Evolutionary conservation across 64 coral and sea anemone species (phyloP), one percentile per base, ranked within the genome.

Genomic region (Dendrophyllia cribrosa): DNA sequence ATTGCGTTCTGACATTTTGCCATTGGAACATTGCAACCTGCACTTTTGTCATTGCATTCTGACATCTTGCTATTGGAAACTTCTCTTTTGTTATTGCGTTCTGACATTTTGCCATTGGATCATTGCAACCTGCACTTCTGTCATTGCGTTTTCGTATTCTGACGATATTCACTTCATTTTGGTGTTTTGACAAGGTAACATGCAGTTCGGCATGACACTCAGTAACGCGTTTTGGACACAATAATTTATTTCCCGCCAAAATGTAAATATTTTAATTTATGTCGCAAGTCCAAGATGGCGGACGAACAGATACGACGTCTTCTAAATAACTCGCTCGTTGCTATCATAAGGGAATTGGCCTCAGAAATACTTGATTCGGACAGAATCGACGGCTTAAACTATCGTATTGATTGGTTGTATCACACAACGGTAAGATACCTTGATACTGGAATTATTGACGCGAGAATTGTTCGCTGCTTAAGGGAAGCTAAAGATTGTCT

Each of bases 381-480:
- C 22, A 24, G 66, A 69, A 25, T 69, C n/a, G 66, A 69, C 66
- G 5, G 66, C 66, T 69, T 69, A 69, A 0, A 69, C n/a, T 69
- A 69, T 69, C 66, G 22, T 69, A 25, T 69, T 69, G n/a, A 69
- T 10, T 69, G 66, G 66, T 20, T 69, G 66, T 69, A 69, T 69
- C 66, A 69, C 66, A 69, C 66, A 69, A 69, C 22, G 66, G 66
- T 25, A 69, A 24, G 66, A 69, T 69, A 69, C 66, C 66, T 69
- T 69, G 66, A 69, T 10, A 69, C 66, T 69, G n/a, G 66, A 69
- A 69, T 69, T 25, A 69, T 69, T 69, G 66, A 69, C 0, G 66
- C 66, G 6, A 69, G 66, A 69, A 69, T 69, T 4, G 66, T 69
- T 69, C 66, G 6, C 66, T 25, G 22, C 66, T 25, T 69, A 69